Evolutionary conservation across 2,113 vertebrate species (phyloP).

Genomic region (Mystacornis crossleyi): DNA sequence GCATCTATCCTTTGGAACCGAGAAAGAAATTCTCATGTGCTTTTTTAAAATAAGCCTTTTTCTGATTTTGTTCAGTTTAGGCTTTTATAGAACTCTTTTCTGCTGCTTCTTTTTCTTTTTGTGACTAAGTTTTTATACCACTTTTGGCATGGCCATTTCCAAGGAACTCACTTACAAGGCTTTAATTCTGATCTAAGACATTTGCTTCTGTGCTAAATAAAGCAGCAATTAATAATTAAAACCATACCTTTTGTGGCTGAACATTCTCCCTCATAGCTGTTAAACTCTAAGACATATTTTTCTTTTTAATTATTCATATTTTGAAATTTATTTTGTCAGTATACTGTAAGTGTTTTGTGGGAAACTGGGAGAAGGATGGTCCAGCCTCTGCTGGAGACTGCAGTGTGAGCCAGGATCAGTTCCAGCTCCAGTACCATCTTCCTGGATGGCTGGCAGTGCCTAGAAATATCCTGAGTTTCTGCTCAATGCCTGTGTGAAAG

Average conservation of each 20-base stretch:
- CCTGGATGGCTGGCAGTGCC: not conserved
- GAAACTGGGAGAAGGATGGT: not conserved
- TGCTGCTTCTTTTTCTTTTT: not conserved
- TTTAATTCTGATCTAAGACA: conserved; percentile 48
- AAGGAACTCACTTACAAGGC: not conserved
- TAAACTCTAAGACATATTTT: conserved; percentile 47
- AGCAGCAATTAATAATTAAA: conserved; percentile 66
- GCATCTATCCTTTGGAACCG: not conserved
- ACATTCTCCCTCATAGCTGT: not conserved
- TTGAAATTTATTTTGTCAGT: conserved; percentile 25
- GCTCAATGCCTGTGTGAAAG: not conserved
- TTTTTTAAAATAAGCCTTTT: not conserved
- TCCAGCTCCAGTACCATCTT: not conserved
- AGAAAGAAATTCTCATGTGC: not conserved
- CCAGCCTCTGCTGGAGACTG: not conserved
- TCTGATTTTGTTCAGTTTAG: not conserved
- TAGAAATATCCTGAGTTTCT: not conserved
- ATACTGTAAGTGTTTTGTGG: not conserved
- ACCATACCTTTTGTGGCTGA: conserved; percentile 54
- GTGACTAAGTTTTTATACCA: not conserved
- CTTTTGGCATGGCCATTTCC: not conserved
- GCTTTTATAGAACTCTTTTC: not conserved
- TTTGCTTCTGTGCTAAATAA: conserved; percentile 59
- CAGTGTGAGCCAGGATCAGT: not conserved
- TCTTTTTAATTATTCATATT: conserved; percentile 62